Conservation (phyloP, 1,140 invertebrate genomes). For the Mizuhopecten yessoensis region DNA sequence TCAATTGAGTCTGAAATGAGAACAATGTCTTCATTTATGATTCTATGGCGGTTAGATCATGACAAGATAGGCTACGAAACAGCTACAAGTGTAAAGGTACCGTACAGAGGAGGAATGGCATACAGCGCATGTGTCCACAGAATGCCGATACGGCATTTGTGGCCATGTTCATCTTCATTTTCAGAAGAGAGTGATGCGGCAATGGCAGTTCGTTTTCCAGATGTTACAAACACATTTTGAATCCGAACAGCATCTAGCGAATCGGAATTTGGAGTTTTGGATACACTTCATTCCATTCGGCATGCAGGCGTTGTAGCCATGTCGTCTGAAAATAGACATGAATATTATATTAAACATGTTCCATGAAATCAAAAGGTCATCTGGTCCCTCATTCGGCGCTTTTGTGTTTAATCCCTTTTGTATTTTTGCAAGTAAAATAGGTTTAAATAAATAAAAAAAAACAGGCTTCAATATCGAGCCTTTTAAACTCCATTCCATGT, state of each 20-base stretch:
- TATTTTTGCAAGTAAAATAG: no score
- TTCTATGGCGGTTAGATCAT: background rate
- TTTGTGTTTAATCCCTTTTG: no score
- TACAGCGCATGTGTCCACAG: background rate
- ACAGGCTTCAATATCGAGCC: no score
- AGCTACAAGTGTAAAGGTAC: background rate
- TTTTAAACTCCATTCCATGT: no score
- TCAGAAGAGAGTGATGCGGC: constrained; percentile 13
- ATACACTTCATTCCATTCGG: background rate
- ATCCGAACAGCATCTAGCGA: constrained; percentile 7
- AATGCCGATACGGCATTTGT: background rate
- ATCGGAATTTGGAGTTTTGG: constrained; percentile 18
- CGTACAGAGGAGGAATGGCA: background rate
- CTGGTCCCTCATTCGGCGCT: no score
- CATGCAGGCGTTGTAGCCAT: constrained; percentile 1
- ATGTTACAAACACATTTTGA: constrained; percentile 26
- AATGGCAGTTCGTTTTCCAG: constrained; percentile 25
- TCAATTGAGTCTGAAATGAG: background rate
- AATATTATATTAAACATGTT: no score
- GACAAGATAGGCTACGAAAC: background rate
- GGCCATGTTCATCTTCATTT: background rate
- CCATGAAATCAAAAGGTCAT: no score
- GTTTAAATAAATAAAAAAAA: no score
- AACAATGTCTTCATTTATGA: background rate
- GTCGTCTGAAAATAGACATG: background rate